phyloP scores from a whole-genome alignment of 2,888 invertebrate species.

The Frankliniella intonsa region DNA sequence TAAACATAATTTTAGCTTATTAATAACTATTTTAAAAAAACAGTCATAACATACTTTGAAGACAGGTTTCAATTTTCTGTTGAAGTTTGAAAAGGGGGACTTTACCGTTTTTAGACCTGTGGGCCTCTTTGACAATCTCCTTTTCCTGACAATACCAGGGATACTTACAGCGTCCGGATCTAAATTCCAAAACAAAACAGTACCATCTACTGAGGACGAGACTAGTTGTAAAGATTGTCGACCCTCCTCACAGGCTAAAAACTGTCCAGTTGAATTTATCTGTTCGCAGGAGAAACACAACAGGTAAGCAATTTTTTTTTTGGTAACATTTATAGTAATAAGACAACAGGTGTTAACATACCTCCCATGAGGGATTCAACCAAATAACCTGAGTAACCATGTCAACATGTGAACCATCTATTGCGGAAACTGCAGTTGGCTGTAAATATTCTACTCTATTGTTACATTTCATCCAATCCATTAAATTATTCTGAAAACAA shows the following conservation, averaged over 20 bases:
- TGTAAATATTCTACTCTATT: background rate
- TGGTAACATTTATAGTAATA: background rate
- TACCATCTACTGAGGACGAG: background rate
- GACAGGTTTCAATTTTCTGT: conserved; percentile 8
- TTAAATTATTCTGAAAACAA: background rate
- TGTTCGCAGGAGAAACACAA: background rate
- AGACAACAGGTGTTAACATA: background rate
- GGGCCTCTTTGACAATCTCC: background rate
- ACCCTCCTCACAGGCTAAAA: background rate
- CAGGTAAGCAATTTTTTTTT: background rate
- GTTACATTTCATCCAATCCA: conserved; percentile 12
- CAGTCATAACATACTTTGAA: background rate
- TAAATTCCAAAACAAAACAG: background rate
- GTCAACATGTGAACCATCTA: background rate
- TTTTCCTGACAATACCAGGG: background rate
- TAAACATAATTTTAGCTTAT: background rate
- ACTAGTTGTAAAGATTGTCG: background rate
- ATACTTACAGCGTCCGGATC: background rate
- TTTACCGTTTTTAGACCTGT: background rate
- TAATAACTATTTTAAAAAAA: background rate
- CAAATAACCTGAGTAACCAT: background rate
- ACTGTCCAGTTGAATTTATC: background rate
- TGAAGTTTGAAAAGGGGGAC: background rate
- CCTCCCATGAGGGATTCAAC: background rate
- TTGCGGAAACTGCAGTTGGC: background rate